Percentiles rank a stretch among this genome's conserved stretches.
phyloP scores from a whole-genome alignment of 2,113 vertebrate genomes.

The Tyrannus savana region DNA sequence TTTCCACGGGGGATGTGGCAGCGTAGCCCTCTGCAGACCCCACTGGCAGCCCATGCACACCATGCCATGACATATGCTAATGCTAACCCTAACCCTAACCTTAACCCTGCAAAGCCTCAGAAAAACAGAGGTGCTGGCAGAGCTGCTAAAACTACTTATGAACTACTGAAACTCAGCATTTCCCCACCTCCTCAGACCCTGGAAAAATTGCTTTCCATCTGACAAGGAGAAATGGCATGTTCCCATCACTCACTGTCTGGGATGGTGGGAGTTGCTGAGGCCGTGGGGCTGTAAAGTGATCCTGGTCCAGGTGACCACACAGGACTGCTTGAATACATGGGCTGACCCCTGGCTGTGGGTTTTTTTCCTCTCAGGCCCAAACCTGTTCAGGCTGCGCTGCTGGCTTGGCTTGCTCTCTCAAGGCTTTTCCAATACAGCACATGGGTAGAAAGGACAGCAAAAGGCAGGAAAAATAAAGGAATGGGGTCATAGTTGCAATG shows the following conservation, averaged over 20 bases:
- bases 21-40: background rate
- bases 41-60: background rate
- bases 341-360: background rate
- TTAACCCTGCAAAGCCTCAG: background rate
- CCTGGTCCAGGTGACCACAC: background rate
- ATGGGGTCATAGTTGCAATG: background rate
- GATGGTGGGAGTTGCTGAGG: background rate
- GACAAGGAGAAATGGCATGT: fast-evolving
- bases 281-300: fast-evolving
- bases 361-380: background rate
- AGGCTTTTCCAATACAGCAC: background rate
- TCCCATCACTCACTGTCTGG: fast-evolving
- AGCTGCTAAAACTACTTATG: background rate
- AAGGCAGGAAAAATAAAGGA: background rate
- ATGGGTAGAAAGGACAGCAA: background rate
- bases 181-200: background rate
- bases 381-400: background rate
- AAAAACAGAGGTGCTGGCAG: background rate
- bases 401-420: background rate
- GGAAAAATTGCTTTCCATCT: background rate
- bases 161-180: background rate
- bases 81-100: background rate
- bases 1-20: background rate
- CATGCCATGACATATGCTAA: no score
- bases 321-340: fast-evolving